phyloP scores from a whole-genome alignment of 2,113 vertebrate genomes.

The Athene cunicularia region DNA sequence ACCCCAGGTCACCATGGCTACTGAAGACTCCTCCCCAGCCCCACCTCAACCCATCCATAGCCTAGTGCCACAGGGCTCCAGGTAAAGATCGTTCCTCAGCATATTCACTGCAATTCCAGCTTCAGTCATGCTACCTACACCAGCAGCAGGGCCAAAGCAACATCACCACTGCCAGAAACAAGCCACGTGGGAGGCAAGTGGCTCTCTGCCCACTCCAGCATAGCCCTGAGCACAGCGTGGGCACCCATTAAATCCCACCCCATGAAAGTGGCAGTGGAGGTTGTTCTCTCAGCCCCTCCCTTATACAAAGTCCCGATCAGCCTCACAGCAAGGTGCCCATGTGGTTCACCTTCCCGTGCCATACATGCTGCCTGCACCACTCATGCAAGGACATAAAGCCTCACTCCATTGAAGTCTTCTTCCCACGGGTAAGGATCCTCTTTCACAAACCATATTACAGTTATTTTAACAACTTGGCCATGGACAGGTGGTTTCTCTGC shows the following conservation, averaged over 20 bases:
- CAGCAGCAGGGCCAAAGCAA: neutral
- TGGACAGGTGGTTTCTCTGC: neutral
- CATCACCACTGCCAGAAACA: neutral
- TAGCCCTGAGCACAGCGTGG: too few species aligned
- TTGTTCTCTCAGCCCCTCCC: neutral
- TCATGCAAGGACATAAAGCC: neutral
- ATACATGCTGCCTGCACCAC: neutral
- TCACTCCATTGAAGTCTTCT: accelerated
- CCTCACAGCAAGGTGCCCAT: neutral
- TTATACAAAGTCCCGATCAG: neutral
- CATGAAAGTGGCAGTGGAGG: accelerated
- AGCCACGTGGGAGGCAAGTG: neutral
- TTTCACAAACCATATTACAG: accelerated
- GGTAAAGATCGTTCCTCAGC: neutral
- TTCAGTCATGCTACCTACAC: neutral
- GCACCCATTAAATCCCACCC: neutral
- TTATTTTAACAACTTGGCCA: neutral
- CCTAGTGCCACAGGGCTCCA: accelerated
- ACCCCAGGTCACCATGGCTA: neutral
- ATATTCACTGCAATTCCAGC: neutral
- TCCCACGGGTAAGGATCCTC: neutral
- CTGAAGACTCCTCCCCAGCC: neutral
- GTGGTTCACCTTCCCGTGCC: neutral
- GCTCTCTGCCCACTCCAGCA: neutral
- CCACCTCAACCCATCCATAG: neutral